Conservation (phyloP, 2,888 invertebrate species). For the Oxystoma pomonae region DNA sequence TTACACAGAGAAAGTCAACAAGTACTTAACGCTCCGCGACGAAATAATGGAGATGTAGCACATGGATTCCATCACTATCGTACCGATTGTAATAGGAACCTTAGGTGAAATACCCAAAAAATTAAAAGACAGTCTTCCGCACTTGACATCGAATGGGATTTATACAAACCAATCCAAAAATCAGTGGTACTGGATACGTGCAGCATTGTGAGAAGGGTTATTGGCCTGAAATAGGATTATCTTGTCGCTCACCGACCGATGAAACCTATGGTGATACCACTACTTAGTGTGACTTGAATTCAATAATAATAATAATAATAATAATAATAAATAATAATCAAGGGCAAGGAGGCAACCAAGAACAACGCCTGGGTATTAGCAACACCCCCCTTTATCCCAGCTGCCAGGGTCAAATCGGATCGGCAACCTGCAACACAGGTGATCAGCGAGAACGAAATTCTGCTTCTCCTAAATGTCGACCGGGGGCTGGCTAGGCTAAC, state of each 20-base stretch:
- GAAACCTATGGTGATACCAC: neutral
- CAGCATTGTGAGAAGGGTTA: constrained; percentile 3
- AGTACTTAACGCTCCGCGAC: neutral
- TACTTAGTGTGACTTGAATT: neutral
- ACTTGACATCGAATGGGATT: neutral
- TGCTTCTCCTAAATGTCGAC: too few relatives aligned
- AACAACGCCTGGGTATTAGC: too few relatives aligned
- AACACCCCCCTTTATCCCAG: too few relatives aligned
- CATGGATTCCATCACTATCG: neutral
- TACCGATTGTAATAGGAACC: neutral
- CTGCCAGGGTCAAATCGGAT: too few relatives aligned
- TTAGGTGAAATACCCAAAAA: constrained; percentile 1
- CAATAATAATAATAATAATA: neutral
- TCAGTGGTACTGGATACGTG: constrained; percentile 2
- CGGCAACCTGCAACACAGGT: too few relatives aligned
- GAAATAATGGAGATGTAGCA: constrained; percentile 2
- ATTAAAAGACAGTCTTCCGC: neutral
- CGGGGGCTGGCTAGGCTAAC: too few relatives aligned
- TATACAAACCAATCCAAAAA: constrained; percentile 2
- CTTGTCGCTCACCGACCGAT: neutral
- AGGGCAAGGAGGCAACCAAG: too few relatives aligned
- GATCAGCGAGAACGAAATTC: too few relatives aligned
- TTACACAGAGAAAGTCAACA: constrained; percentile 1
- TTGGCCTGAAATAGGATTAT: neutral
- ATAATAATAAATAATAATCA: too few relatives aligned